These are phyloP conservation scores for Arctia plantaginis DNA, from an alignment of 2,888 invertebrate genomes.

Conservation along the genomic window DNA sequence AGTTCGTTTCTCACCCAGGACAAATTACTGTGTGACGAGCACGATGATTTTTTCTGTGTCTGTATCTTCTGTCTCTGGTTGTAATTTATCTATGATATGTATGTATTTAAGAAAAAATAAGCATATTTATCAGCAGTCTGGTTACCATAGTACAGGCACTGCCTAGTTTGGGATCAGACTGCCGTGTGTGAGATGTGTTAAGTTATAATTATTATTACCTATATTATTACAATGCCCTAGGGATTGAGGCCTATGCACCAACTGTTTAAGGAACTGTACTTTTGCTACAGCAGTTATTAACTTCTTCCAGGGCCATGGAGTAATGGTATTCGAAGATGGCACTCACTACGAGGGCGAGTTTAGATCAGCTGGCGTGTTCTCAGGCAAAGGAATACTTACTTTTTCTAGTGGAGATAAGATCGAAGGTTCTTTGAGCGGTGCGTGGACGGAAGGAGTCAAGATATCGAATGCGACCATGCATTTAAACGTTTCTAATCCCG, in stretches of 20 bases:
- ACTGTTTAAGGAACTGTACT: not conserved
- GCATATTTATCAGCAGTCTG: no score
- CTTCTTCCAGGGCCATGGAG: conserved; percentile 90
- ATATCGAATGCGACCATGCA: conserved; percentile 90
- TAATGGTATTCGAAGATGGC: conserved; percentile 95
- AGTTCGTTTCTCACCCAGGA: no score
- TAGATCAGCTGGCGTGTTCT: conserved; percentile 91
- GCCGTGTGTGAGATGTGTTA: no score
- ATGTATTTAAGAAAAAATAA: no score
- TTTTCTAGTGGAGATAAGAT: conserved; percentile 92
- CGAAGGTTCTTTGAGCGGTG: conserved; percentile 91
- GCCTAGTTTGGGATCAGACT: no score
- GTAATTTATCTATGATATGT: no score
- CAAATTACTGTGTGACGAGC: no score
- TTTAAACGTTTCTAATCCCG: conserved; percentile 87
- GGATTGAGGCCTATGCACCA: not conserved
- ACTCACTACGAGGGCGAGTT: conserved; percentile 96
- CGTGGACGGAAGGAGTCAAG: conserved; percentile 92
- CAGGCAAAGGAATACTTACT: conserved; percentile 93
- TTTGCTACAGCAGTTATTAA: not conserved
- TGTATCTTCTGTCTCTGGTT: no score
- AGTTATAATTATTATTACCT: no score
- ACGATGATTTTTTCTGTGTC: no score
- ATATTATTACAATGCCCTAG: no score
- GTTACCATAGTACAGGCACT: no score